A percentile compares a stretch with the other conserved stretches of the same genome.
Conservation (phyloP, 2,113 vertebrate genomes). For the Turdus rufiventris region DNA sequence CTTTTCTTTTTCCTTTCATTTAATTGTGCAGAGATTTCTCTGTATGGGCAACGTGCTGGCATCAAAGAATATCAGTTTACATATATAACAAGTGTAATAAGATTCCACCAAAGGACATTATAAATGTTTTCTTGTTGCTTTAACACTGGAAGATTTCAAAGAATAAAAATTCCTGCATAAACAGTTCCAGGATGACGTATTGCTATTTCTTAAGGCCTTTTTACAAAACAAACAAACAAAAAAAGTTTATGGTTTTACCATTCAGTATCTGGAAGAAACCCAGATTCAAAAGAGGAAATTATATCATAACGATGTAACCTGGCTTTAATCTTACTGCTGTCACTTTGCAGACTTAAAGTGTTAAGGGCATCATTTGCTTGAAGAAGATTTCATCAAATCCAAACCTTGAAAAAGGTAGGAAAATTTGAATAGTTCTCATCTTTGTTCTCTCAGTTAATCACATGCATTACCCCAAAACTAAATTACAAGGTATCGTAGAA, state of each 20-base stretch:
- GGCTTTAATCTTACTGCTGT: not conserved
- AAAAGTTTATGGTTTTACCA: not conserved
- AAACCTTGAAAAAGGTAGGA: not conserved
- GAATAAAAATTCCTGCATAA: slow-evolving; percentile 83
- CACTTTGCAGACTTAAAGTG: not conserved
- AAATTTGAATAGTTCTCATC: not conserved
- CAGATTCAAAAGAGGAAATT: not conserved
- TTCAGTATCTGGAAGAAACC: not conserved
- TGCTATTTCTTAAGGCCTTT: slow-evolving; percentile 64
- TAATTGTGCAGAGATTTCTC: slow-evolving; percentile 89
- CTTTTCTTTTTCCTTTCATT: slow-evolving; percentile 77
- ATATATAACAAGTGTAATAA: slow-evolving; percentile 94
- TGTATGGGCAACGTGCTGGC: slow-evolving; percentile 94
- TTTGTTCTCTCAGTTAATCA: not conserved
- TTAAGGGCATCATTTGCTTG: slow-evolving; percentile 16
- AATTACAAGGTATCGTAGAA: slow-evolving; percentile 46
- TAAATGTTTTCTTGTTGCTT: slow-evolving; percentile 99
- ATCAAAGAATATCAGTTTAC: slow-evolving; percentile 98
- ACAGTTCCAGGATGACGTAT: slow-evolving; percentile 60
- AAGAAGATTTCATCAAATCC: slow-evolving; percentile 20
- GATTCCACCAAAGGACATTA: slow-evolving; percentile 99
- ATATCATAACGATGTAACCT: not conserved
- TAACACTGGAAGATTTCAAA: slow-evolving; percentile 95
- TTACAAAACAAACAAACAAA: not conserved
- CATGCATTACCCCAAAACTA: slow-evolving; percentile 46